Evolutionary conservation across 2,888 invertebrate genomes (phyloP).

Genomic region (Brenthis hecate): DNA sequence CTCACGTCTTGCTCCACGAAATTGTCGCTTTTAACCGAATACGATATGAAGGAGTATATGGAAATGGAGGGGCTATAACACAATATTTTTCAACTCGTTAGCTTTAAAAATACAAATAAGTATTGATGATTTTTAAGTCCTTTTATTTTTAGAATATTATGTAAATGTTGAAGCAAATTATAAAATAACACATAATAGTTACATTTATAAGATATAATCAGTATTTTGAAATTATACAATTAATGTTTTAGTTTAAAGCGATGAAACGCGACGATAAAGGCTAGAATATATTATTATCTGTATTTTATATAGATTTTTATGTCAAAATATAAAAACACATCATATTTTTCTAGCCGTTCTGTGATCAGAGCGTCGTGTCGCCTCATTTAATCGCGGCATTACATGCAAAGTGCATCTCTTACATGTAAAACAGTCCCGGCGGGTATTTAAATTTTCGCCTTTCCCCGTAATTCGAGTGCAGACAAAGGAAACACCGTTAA

Average conservation of each 20-base stretch:
- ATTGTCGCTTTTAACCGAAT: constrained; percentile 57
- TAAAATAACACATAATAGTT: too few species aligned
- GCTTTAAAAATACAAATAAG: too few species aligned
- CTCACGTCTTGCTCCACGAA: constrained; percentile 59
- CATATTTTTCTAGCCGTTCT: constrained; percentile 41
- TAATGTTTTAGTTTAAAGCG: too few species aligned
- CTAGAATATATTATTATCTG: too few species aligned
- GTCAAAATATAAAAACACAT: constrained; percentile 1
- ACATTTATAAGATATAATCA: too few species aligned
- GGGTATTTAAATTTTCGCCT: constrained; percentile 80
- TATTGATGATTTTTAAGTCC: too few species aligned
- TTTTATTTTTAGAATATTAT: too few species aligned
- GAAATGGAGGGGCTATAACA: constrained; percentile 5
- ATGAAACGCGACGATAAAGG: too few species aligned
- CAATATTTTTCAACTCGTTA: too few species aligned
- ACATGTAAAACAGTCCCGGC: constrained; percentile 78
- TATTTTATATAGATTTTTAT: too few species aligned
- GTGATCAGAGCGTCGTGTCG: constrained; percentile 52
- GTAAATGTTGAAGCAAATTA: neutral
- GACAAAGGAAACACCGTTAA: constrained; percentile 77
- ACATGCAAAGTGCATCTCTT: constrained; percentile 80
- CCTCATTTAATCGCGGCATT: constrained; percentile 72
- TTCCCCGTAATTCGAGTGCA: constrained; percentile 76
- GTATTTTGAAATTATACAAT: too few species aligned
- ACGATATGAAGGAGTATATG: constrained; percentile 29